Evolutionary conservation across 2,888 invertebrate species (phyloP), one percentile per base, ranked within the genome.

Genomic region (Dryocosmus kuriphilus): DNA sequence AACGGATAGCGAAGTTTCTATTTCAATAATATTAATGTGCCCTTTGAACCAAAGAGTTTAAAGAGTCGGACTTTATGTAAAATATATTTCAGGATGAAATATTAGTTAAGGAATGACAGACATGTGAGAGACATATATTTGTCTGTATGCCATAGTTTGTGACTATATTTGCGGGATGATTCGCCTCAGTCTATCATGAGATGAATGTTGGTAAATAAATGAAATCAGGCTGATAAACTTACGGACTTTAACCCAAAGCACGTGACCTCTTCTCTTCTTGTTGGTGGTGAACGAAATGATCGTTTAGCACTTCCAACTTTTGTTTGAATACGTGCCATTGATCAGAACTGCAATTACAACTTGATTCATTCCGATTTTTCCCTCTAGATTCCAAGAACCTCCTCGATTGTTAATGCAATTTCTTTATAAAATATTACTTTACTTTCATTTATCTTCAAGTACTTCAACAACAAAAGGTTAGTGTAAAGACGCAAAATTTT

Each of bases 191-290:
- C 19, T 46, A 71, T 71, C 71, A 46, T 30, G 30, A 51, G 71
- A 30, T 51, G 71, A 71, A 46, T 71, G 71, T 71, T 71, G 51
- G 71, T 71, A 71, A 71, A 71, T 71, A 71, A 71, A 71, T 71
- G 19, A 71, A 71, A 71, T 30, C 46, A 30, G 30, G 8, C 19
- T n/a, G 71, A 71, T 71, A 71, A 30, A 71, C 71, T 71, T 51
- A 71, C 51, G 71, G 71, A 71, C 71, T 71, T 71, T 71, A 71
- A 51, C 71, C 71, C 19, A 30, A 30, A 71, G 51, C 19, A 71
- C 71, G 71, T 51, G 71, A 71, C 46, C 71, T 71, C 32, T 63
- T 62, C n/a, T 61, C 61, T 19, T 30, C 32, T 62, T 7, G 9
- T 62, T 62, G 14, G 62, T 35, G 6, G n/a, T n/a, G n/a, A 62